phyloP scores from a whole-genome alignment of 2,113 vertebrate species.

The Notiomystis cincta region DNA sequence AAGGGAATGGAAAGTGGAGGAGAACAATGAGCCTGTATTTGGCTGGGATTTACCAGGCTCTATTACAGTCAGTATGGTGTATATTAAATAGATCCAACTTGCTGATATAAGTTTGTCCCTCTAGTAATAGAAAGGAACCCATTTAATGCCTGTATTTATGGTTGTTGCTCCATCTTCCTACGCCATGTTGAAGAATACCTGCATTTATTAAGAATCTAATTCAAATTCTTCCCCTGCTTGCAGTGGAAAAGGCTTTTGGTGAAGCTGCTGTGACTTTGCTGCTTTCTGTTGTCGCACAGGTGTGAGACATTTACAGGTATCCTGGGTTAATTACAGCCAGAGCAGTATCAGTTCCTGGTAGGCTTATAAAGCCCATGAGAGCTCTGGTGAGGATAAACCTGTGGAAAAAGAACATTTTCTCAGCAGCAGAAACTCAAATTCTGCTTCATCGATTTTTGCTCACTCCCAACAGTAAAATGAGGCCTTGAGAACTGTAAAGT shows the following conservation, averaged over 20 bases:
- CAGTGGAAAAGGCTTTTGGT: background rate
- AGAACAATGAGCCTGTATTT: constrained; percentile 13
- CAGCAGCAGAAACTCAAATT: background rate
- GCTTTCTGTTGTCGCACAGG: background rate
- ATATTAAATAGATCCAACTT: background rate
- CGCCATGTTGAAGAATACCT: background rate
- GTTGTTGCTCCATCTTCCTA: background rate
- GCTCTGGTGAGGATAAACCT: background rate
- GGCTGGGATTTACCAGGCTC: constrained; percentile 16
- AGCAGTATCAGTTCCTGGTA: background rate
- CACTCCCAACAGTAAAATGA: background rate
- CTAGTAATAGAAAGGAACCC: background rate
- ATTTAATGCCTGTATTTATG: constrained; percentile 39
- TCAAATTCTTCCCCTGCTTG: background rate
- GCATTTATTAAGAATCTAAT: background rate
- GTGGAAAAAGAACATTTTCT: background rate
- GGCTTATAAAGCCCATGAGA: background rate
- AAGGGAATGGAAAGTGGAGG: background rate
- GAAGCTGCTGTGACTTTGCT: background rate
- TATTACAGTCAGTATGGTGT: background rate
- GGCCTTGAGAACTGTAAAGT: background rate
- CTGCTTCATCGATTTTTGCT: background rate
- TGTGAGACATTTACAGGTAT: background rate
- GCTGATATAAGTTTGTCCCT: constrained; percentile 18
- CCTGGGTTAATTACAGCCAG: background rate